A percentile compares a stretch with the other conserved stretches of the same genome.
Evolutionary conservation across 2,113 vertebrate genomes (phyloP).

Genomic region (Agapornis roseicollis): DNA sequence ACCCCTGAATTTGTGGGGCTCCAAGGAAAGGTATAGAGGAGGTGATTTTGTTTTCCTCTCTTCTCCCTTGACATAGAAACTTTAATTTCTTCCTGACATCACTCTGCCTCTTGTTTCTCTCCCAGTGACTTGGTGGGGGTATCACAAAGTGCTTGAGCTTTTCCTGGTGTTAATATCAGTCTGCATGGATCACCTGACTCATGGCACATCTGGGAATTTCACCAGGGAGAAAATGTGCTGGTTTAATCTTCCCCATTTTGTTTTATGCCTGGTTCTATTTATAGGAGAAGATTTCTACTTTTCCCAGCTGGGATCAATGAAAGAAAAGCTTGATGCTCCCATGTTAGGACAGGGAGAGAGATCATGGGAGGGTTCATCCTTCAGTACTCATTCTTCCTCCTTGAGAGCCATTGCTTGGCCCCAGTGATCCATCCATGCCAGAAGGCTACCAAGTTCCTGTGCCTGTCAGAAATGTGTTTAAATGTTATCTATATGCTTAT

Average conservation of each 20-base stretch:
- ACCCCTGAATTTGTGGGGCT: background rate
- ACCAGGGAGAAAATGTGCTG: background rate
- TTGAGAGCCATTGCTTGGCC: background rate
- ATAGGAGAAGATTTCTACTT: background rate
- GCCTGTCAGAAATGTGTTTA: background rate
- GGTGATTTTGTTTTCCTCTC: background rate
- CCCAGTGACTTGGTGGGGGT: background rate
- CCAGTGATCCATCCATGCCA: background rate
- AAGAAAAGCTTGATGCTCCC: background rate
- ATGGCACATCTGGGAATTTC: background rate
- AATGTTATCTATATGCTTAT: background rate
- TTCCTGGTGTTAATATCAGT: background rate
- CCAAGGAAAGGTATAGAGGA: slow-evolving; percentile 1
- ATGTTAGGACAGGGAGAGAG: background rate
- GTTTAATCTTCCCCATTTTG: background rate
- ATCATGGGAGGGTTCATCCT: background rate
- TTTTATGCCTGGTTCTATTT: background rate
- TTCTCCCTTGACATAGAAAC: background rate
- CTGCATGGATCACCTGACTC: background rate
- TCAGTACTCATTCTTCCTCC: background rate
- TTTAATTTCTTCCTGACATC: background rate
- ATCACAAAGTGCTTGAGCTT: background rate
- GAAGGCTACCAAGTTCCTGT: background rate
- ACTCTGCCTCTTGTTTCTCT: background rate
- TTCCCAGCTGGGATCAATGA: background rate